phyloP scores from a whole-genome alignment of 2,113 vertebrate genomes.

The Pseudopodoces humilis region DNA sequence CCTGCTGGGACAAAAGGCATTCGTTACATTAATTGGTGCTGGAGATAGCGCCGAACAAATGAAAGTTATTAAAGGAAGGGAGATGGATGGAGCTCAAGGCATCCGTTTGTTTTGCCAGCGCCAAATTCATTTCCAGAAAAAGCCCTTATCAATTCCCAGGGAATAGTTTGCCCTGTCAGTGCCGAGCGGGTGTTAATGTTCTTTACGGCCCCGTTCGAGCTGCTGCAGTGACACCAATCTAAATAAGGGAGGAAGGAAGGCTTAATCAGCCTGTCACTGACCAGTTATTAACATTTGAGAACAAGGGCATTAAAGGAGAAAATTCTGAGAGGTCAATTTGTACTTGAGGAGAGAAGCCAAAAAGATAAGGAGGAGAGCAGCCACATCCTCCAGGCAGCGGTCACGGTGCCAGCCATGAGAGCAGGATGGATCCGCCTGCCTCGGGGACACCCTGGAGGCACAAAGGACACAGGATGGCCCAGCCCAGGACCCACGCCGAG shows the following conservation, averaged over 20 bases:
- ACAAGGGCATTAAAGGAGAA: constrained; percentile 72
- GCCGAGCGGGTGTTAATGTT: constrained; percentile 57
- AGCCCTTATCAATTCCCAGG: constrained; percentile 70
- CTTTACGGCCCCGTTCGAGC: constrained; percentile 65
- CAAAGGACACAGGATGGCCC: not conserved
- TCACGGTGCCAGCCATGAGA: accelerated
- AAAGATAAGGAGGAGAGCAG: constrained; percentile 25
- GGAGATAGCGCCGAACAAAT: constrained; percentile 51
- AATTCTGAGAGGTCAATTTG: constrained; percentile 70
- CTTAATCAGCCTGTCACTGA: constrained; percentile 76
- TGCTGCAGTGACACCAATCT: constrained; percentile 62
- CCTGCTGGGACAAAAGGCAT: constrained; percentile 44
- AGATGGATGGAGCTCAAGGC: constrained; percentile 53
- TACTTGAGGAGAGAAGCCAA: constrained; percentile 59
- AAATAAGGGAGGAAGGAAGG: constrained; percentile 69
- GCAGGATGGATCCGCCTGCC: accelerated
- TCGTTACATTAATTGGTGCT: constrained; percentile 52
- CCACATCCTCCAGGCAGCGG: not conserved
- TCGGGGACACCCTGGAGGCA: accelerated
- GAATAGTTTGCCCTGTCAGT: constrained; percentile 58
- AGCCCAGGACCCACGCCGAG: not conserved
- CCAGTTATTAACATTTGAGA: constrained; percentile 75
- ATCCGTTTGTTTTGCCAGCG: constrained; percentile 62
- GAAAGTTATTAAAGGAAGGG: constrained; percentile 72
- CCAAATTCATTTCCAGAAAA: constrained; percentile 70